Percentiles rank a stretch among this genome's conserved stretches.
These are phyloP conservation scores for Malurus melanocephalus DNA, from an alignment of 2,113 vertebrate species.

Conservation along the genomic window DNA sequence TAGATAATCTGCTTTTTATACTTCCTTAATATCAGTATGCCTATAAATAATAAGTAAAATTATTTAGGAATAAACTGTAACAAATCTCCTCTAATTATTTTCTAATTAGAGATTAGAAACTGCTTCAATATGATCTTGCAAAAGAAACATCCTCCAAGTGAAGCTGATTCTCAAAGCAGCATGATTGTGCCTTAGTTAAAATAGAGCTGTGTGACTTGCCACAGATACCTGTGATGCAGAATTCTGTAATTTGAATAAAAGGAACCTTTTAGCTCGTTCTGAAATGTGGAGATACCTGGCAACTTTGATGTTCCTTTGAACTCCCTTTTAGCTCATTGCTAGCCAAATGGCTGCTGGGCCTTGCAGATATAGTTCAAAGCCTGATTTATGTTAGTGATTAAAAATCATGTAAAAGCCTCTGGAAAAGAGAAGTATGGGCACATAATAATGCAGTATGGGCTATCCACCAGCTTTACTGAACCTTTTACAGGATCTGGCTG, in stretches of 20 bases:
- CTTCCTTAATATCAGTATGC: background rate
- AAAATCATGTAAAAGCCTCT: background rate
- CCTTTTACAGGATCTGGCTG: background rate
- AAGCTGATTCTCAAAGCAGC: background rate
- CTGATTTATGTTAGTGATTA: background rate
- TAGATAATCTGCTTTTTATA: fast-evolving
- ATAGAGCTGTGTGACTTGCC: background rate
- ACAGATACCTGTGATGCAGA: background rate
- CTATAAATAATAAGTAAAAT: background rate
- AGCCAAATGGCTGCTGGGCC: background rate
- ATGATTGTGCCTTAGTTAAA: background rate
- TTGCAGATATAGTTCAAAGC: background rate
- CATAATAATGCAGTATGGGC: background rate
- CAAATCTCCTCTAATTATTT: background rate
- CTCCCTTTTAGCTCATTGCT: background rate
- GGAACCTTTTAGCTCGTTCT: background rate
- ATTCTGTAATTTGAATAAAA: background rate
- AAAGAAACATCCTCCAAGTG: background rate
- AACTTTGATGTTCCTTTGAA: slow-evolving; percentile 14
- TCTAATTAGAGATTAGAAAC: background rate
- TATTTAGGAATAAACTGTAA: background rate
- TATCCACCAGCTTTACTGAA: background rate
- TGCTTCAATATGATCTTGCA: background rate
- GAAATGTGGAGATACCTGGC: background rate
- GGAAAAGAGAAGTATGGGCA: background rate